These are phyloP conservation scores for Pantherophis vulpinus DNA, from an alignment of 2,797 vertebrate genomes.

Conservation along the genomic window DNA sequence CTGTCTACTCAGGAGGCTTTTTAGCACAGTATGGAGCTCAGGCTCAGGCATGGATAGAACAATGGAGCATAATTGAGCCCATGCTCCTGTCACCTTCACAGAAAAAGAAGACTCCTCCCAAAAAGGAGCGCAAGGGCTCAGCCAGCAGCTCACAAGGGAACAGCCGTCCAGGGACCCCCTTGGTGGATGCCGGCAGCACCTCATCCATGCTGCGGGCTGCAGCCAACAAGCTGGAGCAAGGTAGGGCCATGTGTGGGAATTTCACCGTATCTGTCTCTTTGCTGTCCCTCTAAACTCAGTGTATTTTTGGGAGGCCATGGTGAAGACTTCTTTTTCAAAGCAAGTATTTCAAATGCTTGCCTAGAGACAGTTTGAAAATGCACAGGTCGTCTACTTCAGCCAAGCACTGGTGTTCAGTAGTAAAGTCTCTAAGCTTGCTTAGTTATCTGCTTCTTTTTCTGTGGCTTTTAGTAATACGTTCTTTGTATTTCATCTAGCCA, in stretches of 20 bases:
- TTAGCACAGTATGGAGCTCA: not conserved
- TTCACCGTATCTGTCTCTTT: not conserved
- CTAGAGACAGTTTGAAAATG: not conserved
- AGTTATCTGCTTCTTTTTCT: not conserved
- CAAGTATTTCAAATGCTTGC: not conserved
- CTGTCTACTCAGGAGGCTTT: not conserved
- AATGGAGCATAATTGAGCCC: not conserved
- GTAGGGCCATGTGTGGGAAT: slow-evolving; percentile 44
- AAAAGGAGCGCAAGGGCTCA: slow-evolving; percentile 83
- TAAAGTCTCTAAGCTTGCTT: not conserved
- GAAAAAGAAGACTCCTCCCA: slow-evolving; percentile 91
- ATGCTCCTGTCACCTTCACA: slow-evolving; percentile 35
- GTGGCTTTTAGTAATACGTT: not conserved
- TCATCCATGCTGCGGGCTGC: slow-evolving; percentile 86
- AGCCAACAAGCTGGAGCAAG: slow-evolving; percentile 88
- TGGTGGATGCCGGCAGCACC: slow-evolving; percentile 77
- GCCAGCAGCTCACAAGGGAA: slow-evolving; percentile 84
- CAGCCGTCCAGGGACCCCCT: slow-evolving; percentile 86
- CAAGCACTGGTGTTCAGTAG: no score
- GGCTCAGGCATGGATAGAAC: not conserved
- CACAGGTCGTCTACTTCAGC: not conserved
- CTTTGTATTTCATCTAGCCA: no score
- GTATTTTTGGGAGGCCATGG: not conserved
- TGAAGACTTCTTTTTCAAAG: not conserved
- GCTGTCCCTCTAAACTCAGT: not conserved